Evolutionary conservation across 2,113 vertebrate genomes (phyloP).

Genomic region (Chelonoidis abingdonii): DNA sequence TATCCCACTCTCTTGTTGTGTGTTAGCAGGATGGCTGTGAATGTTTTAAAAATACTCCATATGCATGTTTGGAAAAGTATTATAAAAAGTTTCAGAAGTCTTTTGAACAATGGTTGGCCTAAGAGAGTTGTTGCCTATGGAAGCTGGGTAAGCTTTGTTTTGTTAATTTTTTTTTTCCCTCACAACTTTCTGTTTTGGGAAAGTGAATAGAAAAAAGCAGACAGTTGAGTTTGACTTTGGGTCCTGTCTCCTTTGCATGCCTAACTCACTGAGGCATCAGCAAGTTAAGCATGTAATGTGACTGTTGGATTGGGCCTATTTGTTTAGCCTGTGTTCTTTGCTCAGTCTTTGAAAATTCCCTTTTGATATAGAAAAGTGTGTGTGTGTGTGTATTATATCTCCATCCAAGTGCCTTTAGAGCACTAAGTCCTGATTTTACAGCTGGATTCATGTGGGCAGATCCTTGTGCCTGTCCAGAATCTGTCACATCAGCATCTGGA

Average conservation of each 20-base stretch:
- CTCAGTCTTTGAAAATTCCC: neutral
- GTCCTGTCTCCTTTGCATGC: neutral
- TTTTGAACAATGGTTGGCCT: slow-evolving; percentile 57
- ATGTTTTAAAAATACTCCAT: slow-evolving; percentile 58
- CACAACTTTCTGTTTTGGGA: neutral
- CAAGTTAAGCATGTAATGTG: fast-evolving
- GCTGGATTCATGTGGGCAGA: neutral
- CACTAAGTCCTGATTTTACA: neutral
- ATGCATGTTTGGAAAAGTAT: slow-evolving; percentile 60
- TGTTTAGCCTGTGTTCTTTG: neutral
- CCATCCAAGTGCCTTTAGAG: neutral
- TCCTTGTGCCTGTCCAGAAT: fast-evolving
- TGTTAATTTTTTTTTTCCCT: neutral
- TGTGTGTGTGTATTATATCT: too few species aligned
- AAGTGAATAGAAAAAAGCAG: neutral
- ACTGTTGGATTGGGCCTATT: neutral
- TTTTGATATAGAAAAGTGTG: neutral
- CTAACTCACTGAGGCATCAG: neutral
- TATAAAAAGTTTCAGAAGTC: slow-evolving; percentile 43
- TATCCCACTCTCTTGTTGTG: neutral
- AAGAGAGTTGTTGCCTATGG: slow-evolving; percentile 40
- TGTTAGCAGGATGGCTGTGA: slow-evolving; percentile 61
- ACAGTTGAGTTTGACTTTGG: neutral
- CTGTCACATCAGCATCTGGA: neutral
- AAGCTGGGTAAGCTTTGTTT: slow-evolving; percentile 61